Evolutionary conservation across 2,797 vertebrate genomes (phyloP), one percentile per base, ranked within the genome.

Genomic region (Danio choprae): DNA sequence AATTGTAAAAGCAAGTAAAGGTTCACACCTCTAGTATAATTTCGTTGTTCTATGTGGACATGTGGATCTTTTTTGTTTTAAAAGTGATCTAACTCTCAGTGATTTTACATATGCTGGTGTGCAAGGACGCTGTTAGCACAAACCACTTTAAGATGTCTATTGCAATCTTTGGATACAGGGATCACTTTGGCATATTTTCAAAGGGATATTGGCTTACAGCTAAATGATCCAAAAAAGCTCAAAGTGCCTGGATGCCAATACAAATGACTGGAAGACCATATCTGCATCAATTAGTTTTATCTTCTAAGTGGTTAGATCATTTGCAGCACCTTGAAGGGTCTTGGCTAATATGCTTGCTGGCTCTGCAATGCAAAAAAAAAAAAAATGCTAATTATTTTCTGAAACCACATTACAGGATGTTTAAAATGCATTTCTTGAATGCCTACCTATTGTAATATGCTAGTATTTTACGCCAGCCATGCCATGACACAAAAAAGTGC

Each of bases 221-320:
- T 59, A 50, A 65, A 22, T 43, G 51, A 44, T 50, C 53, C 53
- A 65, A 77, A 71, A 72, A 40, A 29, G 50, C 58, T 65, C 36
- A 72, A 50, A 38, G 51, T 59, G 53, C 74, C 15, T 77, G 60
- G 16, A 59, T 60, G 81, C 81, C 55, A 68, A 29, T 55, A 46
- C 46, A 53, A 51, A 50, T 7, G 55, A 68, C 68, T 16, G 51
- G 16, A 77, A 62, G 64, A 78, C 43, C 59, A 68, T 88, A 86
- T 88, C 88, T 77, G 62, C 78, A 92, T 90, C 88, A 90, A 90
- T 92, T 91, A 91, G 86, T 12, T 87, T 89, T 89, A 89, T 90
- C 90, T 90, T 84, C 81, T 87, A 90, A 92, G 92, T 89, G 90
- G 65, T 51, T 72, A 92, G 83, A 90, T 92, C 90, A 90, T 90